These are phyloP conservation scores for Drosophila setifemur DNA, from an alignment of 1,140 invertebrate genomes.

Conservation along the genomic window DNA sequence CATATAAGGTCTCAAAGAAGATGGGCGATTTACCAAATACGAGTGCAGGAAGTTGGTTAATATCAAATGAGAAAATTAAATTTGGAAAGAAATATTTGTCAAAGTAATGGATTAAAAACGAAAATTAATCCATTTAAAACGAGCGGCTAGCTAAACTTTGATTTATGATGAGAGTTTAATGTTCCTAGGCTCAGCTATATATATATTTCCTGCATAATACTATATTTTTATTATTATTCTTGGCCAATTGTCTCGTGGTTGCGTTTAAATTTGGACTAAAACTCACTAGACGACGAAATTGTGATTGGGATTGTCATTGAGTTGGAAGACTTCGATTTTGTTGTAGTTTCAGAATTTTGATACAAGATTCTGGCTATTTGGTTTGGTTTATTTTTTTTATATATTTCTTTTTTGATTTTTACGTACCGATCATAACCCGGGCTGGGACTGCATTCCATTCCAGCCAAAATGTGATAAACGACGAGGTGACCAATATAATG, in stretches of 20 bases:
- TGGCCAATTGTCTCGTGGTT: slow-evolving; percentile 41
- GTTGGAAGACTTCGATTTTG: slow-evolving; percentile 48
- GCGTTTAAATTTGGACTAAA: slow-evolving; percentile 37
- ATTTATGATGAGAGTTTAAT: slow-evolving; percentile 19
- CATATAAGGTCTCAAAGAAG: slow-evolving; percentile 5
- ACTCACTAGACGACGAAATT: slow-evolving; percentile 20
- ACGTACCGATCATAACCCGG: slow-evolving; percentile 94
- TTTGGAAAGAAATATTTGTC: slow-evolving; percentile 10
- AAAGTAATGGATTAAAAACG: slow-evolving; percentile 7
- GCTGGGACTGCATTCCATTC: slow-evolving; percentile 98
- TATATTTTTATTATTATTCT: slow-evolving; percentile 8
- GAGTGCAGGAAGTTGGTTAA: slow-evolving; percentile 39
- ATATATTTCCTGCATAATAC: slow-evolving; percentile 2
- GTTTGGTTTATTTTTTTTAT: too few species aligned
- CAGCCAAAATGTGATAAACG: slow-evolving; percentile 94
- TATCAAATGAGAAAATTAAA: slow-evolving; percentile 30
- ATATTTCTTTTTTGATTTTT: slow-evolving; percentile 32
- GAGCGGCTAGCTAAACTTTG: slow-evolving; percentile 39
- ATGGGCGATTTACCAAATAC: slow-evolving; percentile 23
- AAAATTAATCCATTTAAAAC: slow-evolving; percentile 27
- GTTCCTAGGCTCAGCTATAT: slow-evolving; percentile 46
- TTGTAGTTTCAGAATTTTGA: slow-evolving; percentile 6
- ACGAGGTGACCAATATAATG: slow-evolving; percentile 96
- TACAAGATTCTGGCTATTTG: too few species aligned
- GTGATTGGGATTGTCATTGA: slow-evolving; percentile 21